phyloP scores from a whole-genome alignment of 2,113 vertebrate species.

The Triplophysa tibetana region DNA sequence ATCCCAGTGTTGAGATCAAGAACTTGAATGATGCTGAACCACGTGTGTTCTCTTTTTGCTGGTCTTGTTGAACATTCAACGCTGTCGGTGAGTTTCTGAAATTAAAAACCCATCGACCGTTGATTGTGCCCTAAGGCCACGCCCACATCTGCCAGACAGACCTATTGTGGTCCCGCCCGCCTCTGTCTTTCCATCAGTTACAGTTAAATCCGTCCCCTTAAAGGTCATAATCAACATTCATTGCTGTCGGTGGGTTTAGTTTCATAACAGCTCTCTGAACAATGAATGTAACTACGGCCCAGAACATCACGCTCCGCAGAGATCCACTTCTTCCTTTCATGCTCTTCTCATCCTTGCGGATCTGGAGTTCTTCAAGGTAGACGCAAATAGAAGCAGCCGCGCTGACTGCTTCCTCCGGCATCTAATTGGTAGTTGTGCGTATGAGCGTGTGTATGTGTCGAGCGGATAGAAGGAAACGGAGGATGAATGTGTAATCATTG shows the following conservation, averaged over 20 bases:
- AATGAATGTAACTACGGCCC: conserved; percentile 99
- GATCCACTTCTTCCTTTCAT: conserved; percentile 42
- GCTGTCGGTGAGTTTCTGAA: conserved; percentile 97
- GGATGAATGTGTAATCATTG: conserved; percentile 80
- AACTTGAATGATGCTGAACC: neutral
- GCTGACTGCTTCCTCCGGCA: conserved; percentile 67
- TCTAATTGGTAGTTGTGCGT: conserved; percentile 77
- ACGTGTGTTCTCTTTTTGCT: conserved; percentile 54
- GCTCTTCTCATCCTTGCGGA: conserved; percentile 52
- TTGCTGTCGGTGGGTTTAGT: conserved; percentile 99
- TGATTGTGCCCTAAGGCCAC: conserved; percentile 94
- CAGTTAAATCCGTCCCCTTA: conserved; percentile 52
- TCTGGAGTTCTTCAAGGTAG: conserved; percentile 63
- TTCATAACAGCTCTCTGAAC: conserved; percentile 98
- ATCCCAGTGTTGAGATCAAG: neutral
- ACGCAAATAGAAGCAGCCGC: conserved; percentile 74
- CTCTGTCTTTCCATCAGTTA: neutral
- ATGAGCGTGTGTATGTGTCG: conserved; percentile 46
- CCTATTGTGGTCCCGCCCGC: neutral
- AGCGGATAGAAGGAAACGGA: conserved; percentile 74
- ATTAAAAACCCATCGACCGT: conserved; percentile 98
- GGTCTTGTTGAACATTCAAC: conserved; percentile 93
- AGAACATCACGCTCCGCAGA: conserved; percentile 50
- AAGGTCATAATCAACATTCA: conserved; percentile 99
- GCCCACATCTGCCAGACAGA: conserved; percentile 57